Percentiles rank a stretch among this genome's conserved stretches.
phyloP scores from a whole-genome alignment of 2,113 vertebrate genomes.

The Corynorhinus townsendii region DNA sequence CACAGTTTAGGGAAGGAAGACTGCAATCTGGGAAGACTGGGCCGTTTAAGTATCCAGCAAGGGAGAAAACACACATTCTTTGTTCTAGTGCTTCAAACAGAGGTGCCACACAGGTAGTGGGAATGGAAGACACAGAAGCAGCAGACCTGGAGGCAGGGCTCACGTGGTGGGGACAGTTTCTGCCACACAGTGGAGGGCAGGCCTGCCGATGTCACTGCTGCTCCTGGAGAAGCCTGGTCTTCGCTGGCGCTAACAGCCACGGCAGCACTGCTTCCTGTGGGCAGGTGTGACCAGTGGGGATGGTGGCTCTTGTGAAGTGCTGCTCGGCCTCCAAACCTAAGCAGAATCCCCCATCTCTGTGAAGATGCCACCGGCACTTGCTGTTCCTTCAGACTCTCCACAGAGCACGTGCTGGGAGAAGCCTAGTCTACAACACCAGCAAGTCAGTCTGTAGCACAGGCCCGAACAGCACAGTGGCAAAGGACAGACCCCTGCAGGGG shows the following conservation, averaged over 20 bases:
- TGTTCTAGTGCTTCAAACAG: conserved; percentile 76
- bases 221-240: neutral
- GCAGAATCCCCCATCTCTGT: neutral
- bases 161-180: neutral
- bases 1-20: neutral
- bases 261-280: neutral
- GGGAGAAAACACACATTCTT: conserved; percentile 51
- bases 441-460: neutral
- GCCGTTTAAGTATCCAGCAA: neutral
- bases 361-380: neutral
- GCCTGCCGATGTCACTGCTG: neutral
- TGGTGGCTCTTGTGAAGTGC: accelerated
- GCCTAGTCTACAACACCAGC: neutral
- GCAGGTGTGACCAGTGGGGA: neutral
- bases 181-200: neutral
- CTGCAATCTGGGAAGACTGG: neutral
- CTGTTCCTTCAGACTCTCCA: neutral
- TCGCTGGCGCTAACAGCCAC: neutral
- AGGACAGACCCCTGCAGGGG: neutral
- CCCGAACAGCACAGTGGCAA: neutral
- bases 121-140: conserved; percentile 29
- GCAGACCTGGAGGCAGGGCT: conserved; percentile 36
- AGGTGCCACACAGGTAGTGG: conserved; percentile 47
- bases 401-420: accelerated
- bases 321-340: neutral